Percentiles rank a stretch among this genome's conserved stretches.
Evolutionary conservation across 2,797 vertebrate genomes (phyloP).

Genomic region (Buphagus erythrorhynchus): DNA sequence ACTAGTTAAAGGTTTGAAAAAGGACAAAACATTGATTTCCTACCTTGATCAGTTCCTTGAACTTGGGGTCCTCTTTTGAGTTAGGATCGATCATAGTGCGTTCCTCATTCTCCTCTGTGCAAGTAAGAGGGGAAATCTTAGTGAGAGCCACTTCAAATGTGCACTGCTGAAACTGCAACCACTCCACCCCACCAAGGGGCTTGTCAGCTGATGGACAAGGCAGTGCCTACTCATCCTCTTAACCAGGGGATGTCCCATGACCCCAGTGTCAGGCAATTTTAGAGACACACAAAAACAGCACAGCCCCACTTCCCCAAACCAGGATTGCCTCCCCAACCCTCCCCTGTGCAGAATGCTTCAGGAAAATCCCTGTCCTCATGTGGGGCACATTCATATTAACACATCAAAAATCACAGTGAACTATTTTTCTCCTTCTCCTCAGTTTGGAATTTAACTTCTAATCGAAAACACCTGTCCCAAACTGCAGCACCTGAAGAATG

Average conservation of each 20-base stretch:
- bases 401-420: background rate
- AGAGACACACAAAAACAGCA: background rate
- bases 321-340: background rate
- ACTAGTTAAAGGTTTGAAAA: background rate
- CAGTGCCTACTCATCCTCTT: background rate
- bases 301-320: background rate
- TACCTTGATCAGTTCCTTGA: conserved; percentile 97
- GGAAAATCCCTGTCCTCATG: background rate
- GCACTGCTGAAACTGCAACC: background rate
- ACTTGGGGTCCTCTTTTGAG: conserved; percentile 90
- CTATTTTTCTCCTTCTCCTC: background rate
- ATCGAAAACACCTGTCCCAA: background rate
- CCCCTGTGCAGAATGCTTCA: background rate
- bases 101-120: conserved; percentile 95
- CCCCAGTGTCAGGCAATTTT: background rate
- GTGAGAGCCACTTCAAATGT: background rate
- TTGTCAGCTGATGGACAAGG: background rate
- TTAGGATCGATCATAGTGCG: conserved; percentile 92
- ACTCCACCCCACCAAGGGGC: background rate
- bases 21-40: background rate
- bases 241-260: background rate
- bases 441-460: background rate
- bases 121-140: background rate
- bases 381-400: background rate
- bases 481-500: background rate